A percentile compares a stretch with the other conserved stretches of the same genome.
Evolutionary conservation across 2,888 invertebrate species (phyloP).

Genomic region (Erebia palarica): DNA sequence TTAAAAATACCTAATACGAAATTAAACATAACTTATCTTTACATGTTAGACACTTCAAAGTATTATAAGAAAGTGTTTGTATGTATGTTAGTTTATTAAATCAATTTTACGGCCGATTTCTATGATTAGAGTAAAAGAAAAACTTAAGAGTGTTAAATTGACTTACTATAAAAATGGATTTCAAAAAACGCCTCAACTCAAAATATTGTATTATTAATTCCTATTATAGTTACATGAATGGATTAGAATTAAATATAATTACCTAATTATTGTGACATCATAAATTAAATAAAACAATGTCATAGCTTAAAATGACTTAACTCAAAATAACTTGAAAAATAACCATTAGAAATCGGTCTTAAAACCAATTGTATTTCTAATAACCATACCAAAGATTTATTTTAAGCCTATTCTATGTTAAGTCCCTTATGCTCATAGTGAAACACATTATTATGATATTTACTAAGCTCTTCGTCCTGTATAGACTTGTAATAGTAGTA

Average conservation of each 20-base stretch:
- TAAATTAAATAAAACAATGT: too few relatives aligned
- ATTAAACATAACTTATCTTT: constrained; percentile 2
- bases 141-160: neutral
- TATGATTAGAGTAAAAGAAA: neutral
- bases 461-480: constrained; percentile 25
- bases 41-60: neutral
- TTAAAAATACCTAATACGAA: neutral
- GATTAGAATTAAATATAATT: too few relatives aligned
- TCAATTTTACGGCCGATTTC: neutral
- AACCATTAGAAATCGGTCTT: neutral
- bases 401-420: constrained; percentile 2
- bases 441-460: constrained; percentile 3
- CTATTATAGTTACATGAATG: too few relatives aligned
- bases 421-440: constrained; percentile 2
- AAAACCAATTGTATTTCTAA: neutral
- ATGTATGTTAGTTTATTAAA: constrained; percentile 4
- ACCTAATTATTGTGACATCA: too few relatives aligned
- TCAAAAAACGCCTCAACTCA: too few relatives aligned
- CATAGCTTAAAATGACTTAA: neutral
- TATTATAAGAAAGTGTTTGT: neutral
- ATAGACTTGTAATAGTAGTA: constrained; percentile 19
- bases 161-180: neutral
- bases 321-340: neutral
- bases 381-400: constrained; percentile 6
- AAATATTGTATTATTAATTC: too few relatives aligned